Evolutionary conservation across 2,113 vertebrate genomes (phyloP).

Genomic region (Prionailurus bengalensis): DNA sequence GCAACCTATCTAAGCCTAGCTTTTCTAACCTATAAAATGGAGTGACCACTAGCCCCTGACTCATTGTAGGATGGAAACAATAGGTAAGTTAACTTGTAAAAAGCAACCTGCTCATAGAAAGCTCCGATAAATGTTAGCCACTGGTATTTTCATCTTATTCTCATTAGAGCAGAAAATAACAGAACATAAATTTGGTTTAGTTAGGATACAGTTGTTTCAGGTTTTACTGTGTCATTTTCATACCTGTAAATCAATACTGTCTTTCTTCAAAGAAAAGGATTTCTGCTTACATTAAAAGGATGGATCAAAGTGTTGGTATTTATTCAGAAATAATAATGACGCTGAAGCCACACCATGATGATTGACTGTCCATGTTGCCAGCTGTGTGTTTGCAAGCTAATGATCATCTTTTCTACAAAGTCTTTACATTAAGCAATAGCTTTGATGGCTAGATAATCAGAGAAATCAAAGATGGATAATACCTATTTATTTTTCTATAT

Average conservation of each 20-base stretch:
- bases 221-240: constrained; percentile 29
- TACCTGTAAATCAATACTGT: constrained; percentile 32
- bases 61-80: not conserved
- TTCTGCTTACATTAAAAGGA: constrained; percentile 47
- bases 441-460: constrained; percentile 59
- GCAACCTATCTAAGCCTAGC: not conserved
- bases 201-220: constrained; percentile 9
- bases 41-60: not conserved
- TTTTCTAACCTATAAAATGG: not conserved
- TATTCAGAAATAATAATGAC: constrained; percentile 63
- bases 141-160: not conserved
- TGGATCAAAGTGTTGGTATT: constrained; percentile 46
- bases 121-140: not conserved
- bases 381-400: constrained; percentile 36
- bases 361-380: not conserved
- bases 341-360: not conserved
- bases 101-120: not conserved
- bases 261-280: constrained; percentile 56
- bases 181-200: constrained; percentile 39
- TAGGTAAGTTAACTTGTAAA: not conserved
- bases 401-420: constrained; percentile 27
- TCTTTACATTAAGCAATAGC: constrained; percentile 43
- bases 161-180: constrained; percentile 32
- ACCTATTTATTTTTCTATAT: constrained; percentile 43
- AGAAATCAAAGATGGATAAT: constrained; percentile 39